Evolutionary conservation across 2,888 invertebrate genomes (phyloP), one percentile per base, ranked within the genome.

Genomic region (Coleophora deauratella): DNA sequence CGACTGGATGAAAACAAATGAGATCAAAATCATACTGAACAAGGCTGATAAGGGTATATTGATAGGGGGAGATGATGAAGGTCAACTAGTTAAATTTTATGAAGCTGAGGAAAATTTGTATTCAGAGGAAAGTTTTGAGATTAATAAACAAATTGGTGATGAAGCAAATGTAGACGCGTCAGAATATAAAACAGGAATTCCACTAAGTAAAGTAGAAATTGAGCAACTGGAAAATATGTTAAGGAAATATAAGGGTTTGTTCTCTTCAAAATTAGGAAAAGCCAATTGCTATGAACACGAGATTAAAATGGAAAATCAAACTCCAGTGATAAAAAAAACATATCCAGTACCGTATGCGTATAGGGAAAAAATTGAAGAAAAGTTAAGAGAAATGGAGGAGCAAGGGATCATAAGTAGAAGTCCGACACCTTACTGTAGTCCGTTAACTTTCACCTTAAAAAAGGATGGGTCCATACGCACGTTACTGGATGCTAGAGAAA

Each of bases 401-500:
- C 4, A 9, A 11, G 31, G 31, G 4, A 31, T 31, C 6, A 31
- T 31, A 10, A 31, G 31, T 3, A 7, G 31, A 11, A 10, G 4
- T 3, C 3, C 9, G 4, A 31, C 31, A 9, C 9, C 31, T 4
- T 31, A n/a, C 9, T 9, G 31, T 4, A 31, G 31, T 7, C 31
- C 31, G 31, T 4, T 31, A 4, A 38, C 38, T 12, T 28, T 35
- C n/a, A 21, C 33, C 8, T 14, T 40, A 28, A 33, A 33, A 12
- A n/a, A 12, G 9, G 38, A 27, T 33, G 27, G 30, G 2, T 33
- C 33, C 1, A 3, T 30, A 9, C 28, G 37, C 9, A 30, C 30
- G 10, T 10, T 37, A 14, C 30, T 30, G n/a, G 37, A 38, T 10
- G 38, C 33, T 3, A 33, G 38, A n/a, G 27, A 33, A 9, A 38